Evolutionary conservation across 1,140 invertebrate genomes (phyloP), one percentile per base, ranked within the genome.

Genomic region (Pogonognathellus flavescens): DNA sequence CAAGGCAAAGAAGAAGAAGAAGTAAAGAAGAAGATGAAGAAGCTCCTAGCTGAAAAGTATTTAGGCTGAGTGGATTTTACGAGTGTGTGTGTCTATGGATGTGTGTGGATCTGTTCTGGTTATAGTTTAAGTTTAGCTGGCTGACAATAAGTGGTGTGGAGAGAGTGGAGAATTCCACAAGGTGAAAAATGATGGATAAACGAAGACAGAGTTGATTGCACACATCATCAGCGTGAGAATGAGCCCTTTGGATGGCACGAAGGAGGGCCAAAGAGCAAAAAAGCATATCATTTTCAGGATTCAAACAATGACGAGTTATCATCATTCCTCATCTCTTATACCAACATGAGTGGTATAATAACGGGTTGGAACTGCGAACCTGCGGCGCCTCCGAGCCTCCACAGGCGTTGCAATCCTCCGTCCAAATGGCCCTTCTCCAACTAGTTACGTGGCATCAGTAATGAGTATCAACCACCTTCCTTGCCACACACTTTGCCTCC

Each of bases 401-500:
- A 66, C 59, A 81, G 72, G 86, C 86, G 86, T 86, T 86, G 82
- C 83, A 82, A 86, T 84, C 86, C 83, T 81, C 80, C 55, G 80
- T 81, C 31, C 25, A 86, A 86, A 84, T 86, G 86, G 82, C 82
- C 70, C 86, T 86, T 84, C 86, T 84, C 66, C 83, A 86, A 82
- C 86, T 86, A 84, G 72, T 86, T 86, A 86, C 86, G 62, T 86
- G 55, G 82, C 86, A 84, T 86, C 86, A 84, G 53, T 84, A 86
- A 84, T 84, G 72, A 84, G 86, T 76, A 55, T 86, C 81, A 86
- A 86, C 85, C 85, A 86, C 86, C 82, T 84, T 82, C 72, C 55
- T 86, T 86, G 86, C 86, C 86, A 86, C 86, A 86, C 86, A 86
- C 86, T 86, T 86, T 76, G 86, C 72, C 83, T 84, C 86, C 83